A percentile compares a stretch with the other conserved stretches of the same genome.
These are phyloP conservation scores for Myotis vivesi DNA, from an alignment of 2,797 vertebrate species.

Conservation along the genomic window DNA sequence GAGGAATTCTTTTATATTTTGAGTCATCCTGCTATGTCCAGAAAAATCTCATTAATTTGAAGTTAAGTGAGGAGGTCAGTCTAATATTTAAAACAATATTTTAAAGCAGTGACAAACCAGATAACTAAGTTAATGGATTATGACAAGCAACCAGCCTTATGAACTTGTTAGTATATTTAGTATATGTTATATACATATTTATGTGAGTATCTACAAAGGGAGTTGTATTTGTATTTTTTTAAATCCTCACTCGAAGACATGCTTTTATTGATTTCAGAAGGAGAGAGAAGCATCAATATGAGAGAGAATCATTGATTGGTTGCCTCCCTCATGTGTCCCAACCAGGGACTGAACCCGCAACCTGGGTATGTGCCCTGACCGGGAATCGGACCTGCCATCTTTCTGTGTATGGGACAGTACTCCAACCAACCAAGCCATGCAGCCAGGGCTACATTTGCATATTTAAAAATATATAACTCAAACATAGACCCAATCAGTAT, in stretches of 20 bases:
- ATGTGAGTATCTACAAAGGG: not conserved
- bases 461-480: conserved; percentile 30
- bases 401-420: not conserved
- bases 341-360: not conserved
- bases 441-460: not conserved
- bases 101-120: not conserved
- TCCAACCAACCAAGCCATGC: not conserved
- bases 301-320: not conserved
- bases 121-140: not conserved
- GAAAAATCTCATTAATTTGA: conserved; percentile 44
- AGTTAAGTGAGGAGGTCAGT: not conserved
- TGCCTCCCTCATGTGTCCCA: not conserved
- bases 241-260: not conserved
- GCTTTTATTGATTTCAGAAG: not conserved
- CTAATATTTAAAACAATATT: not conserved
- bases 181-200: not conserved
- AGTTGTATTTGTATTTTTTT: not conserved
- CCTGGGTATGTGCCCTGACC: not conserved
- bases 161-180: conserved; percentile 17
- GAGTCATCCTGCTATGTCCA: not conserved
- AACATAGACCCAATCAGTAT: conserved; percentile 27
- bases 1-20: conserved; percentile 40
- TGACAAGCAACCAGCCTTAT: not conserved
- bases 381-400: not conserved
- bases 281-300: not conserved